A percentile compares a stretch with the other conserved stretches of the same genome.
Evolutionary conservation across 2,797 vertebrate species (phyloP).

Genomic region (Hypotaenidia philippensis): DNA sequence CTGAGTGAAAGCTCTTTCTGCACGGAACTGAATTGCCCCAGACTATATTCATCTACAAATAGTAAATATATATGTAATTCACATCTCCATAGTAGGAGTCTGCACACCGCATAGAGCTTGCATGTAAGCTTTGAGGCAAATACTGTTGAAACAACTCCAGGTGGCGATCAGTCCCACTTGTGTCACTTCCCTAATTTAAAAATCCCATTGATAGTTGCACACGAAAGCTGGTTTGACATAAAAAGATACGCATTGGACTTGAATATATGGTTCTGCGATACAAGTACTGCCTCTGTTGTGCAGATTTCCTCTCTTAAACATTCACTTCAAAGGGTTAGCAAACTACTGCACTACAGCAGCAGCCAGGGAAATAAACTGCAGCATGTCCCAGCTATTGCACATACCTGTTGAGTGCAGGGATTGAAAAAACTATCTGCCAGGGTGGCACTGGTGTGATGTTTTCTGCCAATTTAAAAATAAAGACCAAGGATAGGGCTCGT

Average conservation of each 20-base stretch:
- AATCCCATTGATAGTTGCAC: neutral
- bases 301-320: neutral
- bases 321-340: slow-evolving; percentile 23
- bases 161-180: neutral
- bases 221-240: neutral
- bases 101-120: neutral
- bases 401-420: neutral
- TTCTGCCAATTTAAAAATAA: neutral
- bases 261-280: neutral
- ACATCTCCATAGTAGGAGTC: neutral
- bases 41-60: neutral
- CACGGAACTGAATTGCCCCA: neutral
- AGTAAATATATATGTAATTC: neutral
- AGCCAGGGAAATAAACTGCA: neutral
- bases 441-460: neutral
- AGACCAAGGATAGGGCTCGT: neutral
- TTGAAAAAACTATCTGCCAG: neutral
- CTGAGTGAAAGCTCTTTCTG: neutral
- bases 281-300: neutral
- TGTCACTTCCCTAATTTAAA: neutral
- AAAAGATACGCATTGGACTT: neutral
- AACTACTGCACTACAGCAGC: neutral
- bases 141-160: neutral
- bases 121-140: fast-evolving
- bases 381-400: neutral